phyloP scores from a whole-genome alignment of 1,140 invertebrate species.

The Panagrolaimus sp. region DNA sequence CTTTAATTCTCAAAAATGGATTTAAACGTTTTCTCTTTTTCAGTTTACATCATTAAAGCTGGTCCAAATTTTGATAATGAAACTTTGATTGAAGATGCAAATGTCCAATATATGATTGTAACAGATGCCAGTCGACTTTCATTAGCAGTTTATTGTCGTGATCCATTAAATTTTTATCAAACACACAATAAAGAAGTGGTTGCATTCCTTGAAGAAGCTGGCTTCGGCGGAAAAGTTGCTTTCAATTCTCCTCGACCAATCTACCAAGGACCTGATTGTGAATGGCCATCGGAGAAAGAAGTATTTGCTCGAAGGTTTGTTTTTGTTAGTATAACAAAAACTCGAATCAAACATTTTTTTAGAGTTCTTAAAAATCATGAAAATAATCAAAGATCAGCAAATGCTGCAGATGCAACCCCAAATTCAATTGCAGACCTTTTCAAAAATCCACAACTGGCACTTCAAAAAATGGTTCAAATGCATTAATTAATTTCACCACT shows the following conservation, averaged over 20 bases:
- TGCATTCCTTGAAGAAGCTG: conserved; percentile 48
- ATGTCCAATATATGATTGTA: conserved; percentile 54
- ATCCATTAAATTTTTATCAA: conserved; percentile 53
- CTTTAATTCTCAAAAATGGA: neutral
- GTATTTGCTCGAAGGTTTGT: conserved; percentile 53
- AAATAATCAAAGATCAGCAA: conserved; percentile 45
- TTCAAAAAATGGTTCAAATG: conserved; percentile 55
- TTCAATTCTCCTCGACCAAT: conserved; percentile 57
- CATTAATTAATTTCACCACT: conserved; percentile 23
- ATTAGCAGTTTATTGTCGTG: conserved; percentile 52
- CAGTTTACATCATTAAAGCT: conserved; percentile 57
- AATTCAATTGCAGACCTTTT: conserved; percentile 51
- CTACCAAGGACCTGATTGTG: conserved; percentile 57
- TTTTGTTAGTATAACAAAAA: neutral
- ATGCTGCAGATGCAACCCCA: conserved; percentile 41
- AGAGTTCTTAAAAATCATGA: conserved; percentile 57
- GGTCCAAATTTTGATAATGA: conserved; percentile 53
- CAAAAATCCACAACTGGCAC: conserved; percentile 52
- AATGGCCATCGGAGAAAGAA: conserved; percentile 58
- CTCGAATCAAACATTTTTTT: conserved; percentile 19
- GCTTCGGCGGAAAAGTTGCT: conserved; percentile 56
- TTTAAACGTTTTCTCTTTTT: too few relatives aligned
- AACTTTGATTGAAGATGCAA: conserved; percentile 35
- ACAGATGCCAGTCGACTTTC: conserved; percentile 55
- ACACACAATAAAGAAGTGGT: conserved; percentile 58